These are phyloP conservation scores for Buphagus erythrorhynchus DNA, from an alignment of 2,797 vertebrate species.

Conservation along the genomic window DNA sequence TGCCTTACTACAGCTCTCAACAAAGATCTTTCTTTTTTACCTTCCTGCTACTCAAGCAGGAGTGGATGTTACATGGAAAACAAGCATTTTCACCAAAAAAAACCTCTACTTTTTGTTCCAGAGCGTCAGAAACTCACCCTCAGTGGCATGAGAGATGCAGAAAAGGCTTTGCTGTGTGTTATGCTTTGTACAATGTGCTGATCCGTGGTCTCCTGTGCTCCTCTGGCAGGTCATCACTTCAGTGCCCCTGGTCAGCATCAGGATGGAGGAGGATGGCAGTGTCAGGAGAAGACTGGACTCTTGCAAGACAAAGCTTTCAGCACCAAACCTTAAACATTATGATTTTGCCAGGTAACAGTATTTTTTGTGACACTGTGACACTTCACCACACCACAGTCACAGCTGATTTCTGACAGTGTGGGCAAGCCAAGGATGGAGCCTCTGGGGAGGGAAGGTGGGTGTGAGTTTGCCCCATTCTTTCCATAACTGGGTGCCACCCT, in stretches of 20 bases:
- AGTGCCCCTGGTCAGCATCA: not conserved
- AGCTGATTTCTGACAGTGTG: accelerated
- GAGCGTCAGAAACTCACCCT: not conserved
- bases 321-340: not conserved
- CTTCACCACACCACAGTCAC: accelerated
- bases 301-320: not conserved
- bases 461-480: not conserved
- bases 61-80: not conserved
- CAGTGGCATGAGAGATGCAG: not conserved
- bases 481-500: not conserved
- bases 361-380: not conserved
- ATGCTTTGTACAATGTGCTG: not conserved
- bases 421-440: not conserved
- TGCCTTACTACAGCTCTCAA: not conserved
- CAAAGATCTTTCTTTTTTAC: not conserved
- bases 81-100: not conserved
- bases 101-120: not conserved
- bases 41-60: not conserved
- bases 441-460: not conserved
- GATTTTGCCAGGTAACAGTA: not conserved
- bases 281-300: not conserved
- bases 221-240: not conserved
- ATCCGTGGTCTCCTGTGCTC: not conserved
- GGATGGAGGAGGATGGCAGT: not conserved
- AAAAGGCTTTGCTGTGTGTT: not conserved